Base-by-base conservation (phyloP, 2,888 invertebrate species). In the Teinopalpus imperialis region DNA sequence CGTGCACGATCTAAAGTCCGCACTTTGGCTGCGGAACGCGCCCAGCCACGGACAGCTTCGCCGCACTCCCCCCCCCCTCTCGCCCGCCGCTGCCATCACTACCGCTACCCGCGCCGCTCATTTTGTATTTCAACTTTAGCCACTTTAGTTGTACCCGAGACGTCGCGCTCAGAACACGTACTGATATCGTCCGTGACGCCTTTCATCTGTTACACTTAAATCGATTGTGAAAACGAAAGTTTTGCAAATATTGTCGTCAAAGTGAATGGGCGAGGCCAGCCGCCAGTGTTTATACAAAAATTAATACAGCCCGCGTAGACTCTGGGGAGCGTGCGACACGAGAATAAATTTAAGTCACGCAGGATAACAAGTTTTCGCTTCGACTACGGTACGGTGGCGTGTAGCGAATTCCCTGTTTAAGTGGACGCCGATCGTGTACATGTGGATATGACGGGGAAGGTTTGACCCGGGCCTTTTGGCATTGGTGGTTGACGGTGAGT, bases 251-350 rank as follows among this genome's bases (percentile, higher is more conserved):
- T 47, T 49, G 43, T 52, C 39, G 48, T 43, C 45, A 49, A 42
- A 70, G 74, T 75, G 73, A 81, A 71, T 62, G 78, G 67, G 64
- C 74, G 77, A 81, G 79, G 79, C 75, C 76, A 49, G 63, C 51
- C 53, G 52, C 46, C 54, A 44, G 40, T 51, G 47, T 52, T 49
- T 43, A 34, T 56, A 51, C 53, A 44, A 49, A 54, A 2, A 6
- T n/a, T 23, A 12, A 20, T 16, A 9, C 16, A 26, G 58, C 61
- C 59, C 67, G 76, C 74, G 75, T 77, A 73, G 67, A 61, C 72
- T 76, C 69, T 60, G 63, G 61, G 55, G 57, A 59, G 55, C 60
- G 62, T 68, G 63, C 59, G 59, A n/a, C n/a, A n/a, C 45, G 49
- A 51, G 49, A 55, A 53, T 51, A 43, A 56, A n/a, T 49, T 54